A percentile compares a stretch with the other conserved stretches of the same genome.
These are phyloP conservation scores for Dolichopus griseipennis DNA, from an alignment of 2,888 invertebrate species.

Conservation along the genomic window DNA sequence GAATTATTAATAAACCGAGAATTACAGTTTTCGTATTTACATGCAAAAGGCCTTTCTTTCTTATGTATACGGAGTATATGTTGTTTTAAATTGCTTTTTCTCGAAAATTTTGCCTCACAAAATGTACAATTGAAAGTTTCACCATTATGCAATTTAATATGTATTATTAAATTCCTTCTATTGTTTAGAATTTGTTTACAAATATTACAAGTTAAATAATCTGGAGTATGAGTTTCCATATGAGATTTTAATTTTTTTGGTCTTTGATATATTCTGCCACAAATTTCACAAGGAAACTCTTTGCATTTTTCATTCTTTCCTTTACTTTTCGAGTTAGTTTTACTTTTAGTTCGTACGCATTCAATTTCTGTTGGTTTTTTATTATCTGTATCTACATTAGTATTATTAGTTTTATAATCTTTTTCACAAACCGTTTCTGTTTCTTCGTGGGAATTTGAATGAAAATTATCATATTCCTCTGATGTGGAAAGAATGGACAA, in stretches of 20 bases:
- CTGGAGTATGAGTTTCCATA: not conserved
- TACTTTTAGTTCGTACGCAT: too few species aligned
- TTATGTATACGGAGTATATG: not conserved
- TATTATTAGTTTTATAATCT: too few species aligned
- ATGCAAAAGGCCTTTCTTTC: not conserved
- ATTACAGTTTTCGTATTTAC: not conserved
- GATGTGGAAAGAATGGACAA: too few species aligned
- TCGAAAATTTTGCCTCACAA: not conserved
- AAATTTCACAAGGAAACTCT: not conserved
- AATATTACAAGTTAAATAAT: not conserved
- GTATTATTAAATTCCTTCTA: not conserved
- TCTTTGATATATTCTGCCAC: constrained; percentile 2
- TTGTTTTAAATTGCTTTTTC: not conserved
- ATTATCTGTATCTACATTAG: too few species aligned
- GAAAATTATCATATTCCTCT: too few species aligned
- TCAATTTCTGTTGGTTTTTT: too few species aligned
- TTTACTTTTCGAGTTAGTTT: too few species aligned
- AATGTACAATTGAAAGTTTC: not conserved
- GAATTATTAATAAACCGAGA: not conserved
- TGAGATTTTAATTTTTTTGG: not conserved
- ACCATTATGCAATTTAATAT: not conserved
- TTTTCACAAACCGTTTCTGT: too few species aligned
- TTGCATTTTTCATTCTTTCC: not conserved
- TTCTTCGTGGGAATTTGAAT: too few species aligned
- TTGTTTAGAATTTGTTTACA: not conserved